These are phyloP conservation scores for Pterobdella sp. DNA, from an alignment of 2,888 invertebrate genomes.

Conservation along the genomic window DNA sequence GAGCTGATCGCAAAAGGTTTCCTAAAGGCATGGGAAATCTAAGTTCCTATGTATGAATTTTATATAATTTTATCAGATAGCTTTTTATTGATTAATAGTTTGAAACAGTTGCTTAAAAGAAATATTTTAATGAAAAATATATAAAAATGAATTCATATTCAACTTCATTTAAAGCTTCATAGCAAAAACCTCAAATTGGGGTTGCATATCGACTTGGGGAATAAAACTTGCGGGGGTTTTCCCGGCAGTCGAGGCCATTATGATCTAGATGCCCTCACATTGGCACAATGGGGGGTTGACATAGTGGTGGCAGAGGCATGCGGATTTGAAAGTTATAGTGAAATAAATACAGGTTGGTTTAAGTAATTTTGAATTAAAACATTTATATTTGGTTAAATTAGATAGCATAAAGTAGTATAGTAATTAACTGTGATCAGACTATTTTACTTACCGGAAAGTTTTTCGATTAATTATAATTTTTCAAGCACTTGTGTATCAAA, in stretches of 20 bases:
- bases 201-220: conserved; percentile 39
- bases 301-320: conserved; percentile 41
- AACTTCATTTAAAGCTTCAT: conserved; percentile 35
- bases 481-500: no score
- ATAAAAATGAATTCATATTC: neutral
- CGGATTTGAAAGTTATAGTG: neutral
- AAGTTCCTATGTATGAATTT: conserved; percentile 27
- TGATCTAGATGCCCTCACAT: conserved; percentile 38
- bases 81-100: neutral
- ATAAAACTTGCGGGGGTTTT: conserved; percentile 39
- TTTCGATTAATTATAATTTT: no score
- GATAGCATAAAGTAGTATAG: no score
- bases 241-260: conserved; percentile 38
- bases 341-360: conserved; percentile 7
- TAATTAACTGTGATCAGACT: neutral
- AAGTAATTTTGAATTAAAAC: no score
- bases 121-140: neutral
- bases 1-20: conserved; percentile 32
- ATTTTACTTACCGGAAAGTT: no score
- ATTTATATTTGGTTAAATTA: no score
- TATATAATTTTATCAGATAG: no score
- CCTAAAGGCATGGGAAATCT: conserved; percentile 32
- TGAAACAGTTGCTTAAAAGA: neutral
- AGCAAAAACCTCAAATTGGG: conserved; percentile 39
- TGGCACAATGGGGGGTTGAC: conserved; percentile 40